Evolutionary conservation across 2,113 vertebrate genomes (phyloP).

Genomic region (Danio rerio): DNA sequence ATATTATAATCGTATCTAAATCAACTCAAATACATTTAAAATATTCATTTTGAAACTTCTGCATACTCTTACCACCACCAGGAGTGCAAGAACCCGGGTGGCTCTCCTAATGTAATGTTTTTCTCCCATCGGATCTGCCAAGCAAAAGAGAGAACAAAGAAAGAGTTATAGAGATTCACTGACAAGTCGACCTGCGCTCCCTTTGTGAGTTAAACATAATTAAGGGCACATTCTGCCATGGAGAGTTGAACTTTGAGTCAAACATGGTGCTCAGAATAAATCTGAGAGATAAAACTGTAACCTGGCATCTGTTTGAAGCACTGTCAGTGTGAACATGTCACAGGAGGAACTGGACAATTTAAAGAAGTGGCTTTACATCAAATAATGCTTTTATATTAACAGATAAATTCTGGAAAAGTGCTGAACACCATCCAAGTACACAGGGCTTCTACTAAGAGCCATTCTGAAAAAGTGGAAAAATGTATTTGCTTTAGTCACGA

Average conservation of each 20-base stretch:
- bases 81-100: slow-evolving; percentile 98
- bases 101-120: slow-evolving; percentile 98
- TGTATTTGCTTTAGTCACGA: no score
- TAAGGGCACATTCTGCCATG: slow-evolving; percentile 32
- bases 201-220: no score
- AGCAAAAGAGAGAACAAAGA: slow-evolving; percentile 41
- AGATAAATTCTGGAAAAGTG: no score
- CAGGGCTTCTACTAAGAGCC: no score
- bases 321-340: no score
- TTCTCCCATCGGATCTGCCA: slow-evolving; percentile 99
- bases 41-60: not conserved
- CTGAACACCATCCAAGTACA: no score
- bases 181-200: not conserved
- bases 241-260: slow-evolving; percentile 2
- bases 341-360: no score
- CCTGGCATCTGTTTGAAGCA: not conserved
- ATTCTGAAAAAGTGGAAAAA: no score
- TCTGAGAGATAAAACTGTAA: slow-evolving; percentile 1
- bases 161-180: slow-evolving; percentile 25
- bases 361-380: no score
- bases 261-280: slow-evolving; percentile 20
- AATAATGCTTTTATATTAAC: no score
- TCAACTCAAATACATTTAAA: no score
- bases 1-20: no score
- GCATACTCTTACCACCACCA: slow-evolving; percentile 96